Evolutionary conservation across 2,113 vertebrate species (phyloP), one percentile per base, ranked within the genome.

Genomic region (Sebastes schlegelii): DNA sequence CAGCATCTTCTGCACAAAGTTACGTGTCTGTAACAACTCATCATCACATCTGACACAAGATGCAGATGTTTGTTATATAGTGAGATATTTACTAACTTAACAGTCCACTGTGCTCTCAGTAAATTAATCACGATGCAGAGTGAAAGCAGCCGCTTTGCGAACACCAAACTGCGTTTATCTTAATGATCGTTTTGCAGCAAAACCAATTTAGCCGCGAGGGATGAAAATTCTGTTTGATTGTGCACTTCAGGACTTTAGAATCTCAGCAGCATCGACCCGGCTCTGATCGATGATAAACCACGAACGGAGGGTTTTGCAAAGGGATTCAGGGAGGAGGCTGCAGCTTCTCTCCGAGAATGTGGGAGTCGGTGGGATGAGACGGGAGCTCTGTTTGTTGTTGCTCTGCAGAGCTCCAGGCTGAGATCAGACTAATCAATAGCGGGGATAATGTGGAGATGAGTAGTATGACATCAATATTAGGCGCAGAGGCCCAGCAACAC

Each of bases 371-470:
- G 63, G 51, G 68, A 79, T 68, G 79, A 76, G 61, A 67, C 2
- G 17, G 51, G 69, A 19, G 63, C 69, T 45, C 34, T 79, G 85
- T 91, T 86, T 89, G 45, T 69, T 51, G 66, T 90, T 94, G 93
- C 88, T 86, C 71, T 84, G 51, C 86, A 65, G 66, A 9, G 14
- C 88, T 83, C 12, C 87, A 43, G 84, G 78, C 85, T 95, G 86
- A 95, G 93, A 83, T 93, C 73, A 88, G 94, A 94, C 77, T 88
- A 93, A 76, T 94, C 89, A 91, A 91, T 91, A 92, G 80, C 79
- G 86, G 80, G 86, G 83, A 83, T 91, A 88, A 88, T 51, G 83
- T 85, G 90, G 87, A 83, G 92, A 89, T 89, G 92, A 89, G 88
- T 69, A 73, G 63, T 78, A 89, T 89, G 86, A 93, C 82, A 92